These are phyloP conservation scores for Polyodon spathula DNA, from an alignment of 2,113 vertebrate species.

Conservation along the genomic window DNA sequence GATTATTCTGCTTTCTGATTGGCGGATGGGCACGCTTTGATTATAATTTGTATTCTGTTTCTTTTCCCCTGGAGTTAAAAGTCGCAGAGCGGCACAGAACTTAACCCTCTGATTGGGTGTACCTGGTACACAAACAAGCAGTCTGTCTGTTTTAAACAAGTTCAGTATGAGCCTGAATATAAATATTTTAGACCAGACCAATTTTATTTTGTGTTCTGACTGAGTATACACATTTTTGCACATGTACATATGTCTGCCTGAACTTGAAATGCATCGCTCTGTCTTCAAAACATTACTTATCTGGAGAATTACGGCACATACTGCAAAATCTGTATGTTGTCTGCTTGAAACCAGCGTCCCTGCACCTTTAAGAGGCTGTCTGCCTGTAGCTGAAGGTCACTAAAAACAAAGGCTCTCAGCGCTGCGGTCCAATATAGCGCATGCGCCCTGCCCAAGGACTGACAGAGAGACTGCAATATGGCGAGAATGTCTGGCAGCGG, in stretches of 20 bases:
- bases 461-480: constrained; percentile 94
- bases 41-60: not conserved
- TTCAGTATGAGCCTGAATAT: too few species aligned
- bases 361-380: constrained; percentile 80
- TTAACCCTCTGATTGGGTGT: not conserved
- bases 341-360: constrained; percentile 38
- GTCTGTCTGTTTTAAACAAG: too few species aligned
- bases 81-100: not conserved
- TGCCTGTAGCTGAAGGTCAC: constrained; percentile 92
- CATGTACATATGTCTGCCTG: too few species aligned
- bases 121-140: too few species aligned
- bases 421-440: constrained; percentile 98
- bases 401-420: constrained; percentile 85
- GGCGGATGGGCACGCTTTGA: not conserved
- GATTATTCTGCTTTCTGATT: not conserved
- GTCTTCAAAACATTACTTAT: not conserved
- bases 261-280: not conserved
- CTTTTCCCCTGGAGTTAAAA: not conserved
- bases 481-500: constrained; percentile 93
- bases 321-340: constrained; percentile 23
- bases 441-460: constrained; percentile 90
- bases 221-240: too few species aligned
- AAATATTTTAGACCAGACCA: too few species aligned
- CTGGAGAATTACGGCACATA: constrained; percentile 26
- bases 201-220: too few species aligned